Evolutionary conservation across 1,140 invertebrate genomes (phyloP), one percentile per base, ranked within the genome.

Genomic region (Danaus melanippus): DNA sequence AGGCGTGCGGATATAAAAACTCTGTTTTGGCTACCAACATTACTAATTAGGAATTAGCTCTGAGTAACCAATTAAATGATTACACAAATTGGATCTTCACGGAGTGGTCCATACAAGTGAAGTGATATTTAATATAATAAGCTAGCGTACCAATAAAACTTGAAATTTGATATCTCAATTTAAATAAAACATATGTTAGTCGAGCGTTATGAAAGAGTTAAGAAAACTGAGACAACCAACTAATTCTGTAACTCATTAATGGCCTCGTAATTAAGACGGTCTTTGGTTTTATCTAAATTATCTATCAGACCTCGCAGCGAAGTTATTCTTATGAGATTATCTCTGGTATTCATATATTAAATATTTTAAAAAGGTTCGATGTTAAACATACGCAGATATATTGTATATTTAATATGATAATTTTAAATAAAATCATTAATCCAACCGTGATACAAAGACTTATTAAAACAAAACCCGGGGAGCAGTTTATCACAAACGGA

Each of bases 241-340:
- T 32, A 32, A 32, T 46, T 46, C 17, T 46, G 12, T 15, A 47
- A 47, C 46, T 53, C 39, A 53, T 53, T 47, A 40, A 49, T 42
- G 21, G 11, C 48, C 46, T 53, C 42, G 51, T 59, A 53, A 58
- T 62, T 58, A 53, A 59, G 58, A 55, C 44, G 58, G 52, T 11
- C 32, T 41, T 47, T 32, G 21, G 21, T 12, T 44, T 64, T 52
- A 70, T 67, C 62, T 65, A 50, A 61, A 67, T 62, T 56, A 59
- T 63, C 62, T 52, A 70, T 70, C 67, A 61, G 60, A 62, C 50
- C 48, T 67, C 40, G 46, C 44, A 46, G 42, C 43, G 53, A 50
- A 32, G 21, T 32, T 32, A 32, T 32, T 52, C 42, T 7, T 48
- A 41, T 32, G 10, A 53, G 52, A 64, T 67, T 56, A 67, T 62